Evolutionary conservation across 1,140 invertebrate genomes (phyloP).

Genomic region (Cotesia vestalis): DNA sequence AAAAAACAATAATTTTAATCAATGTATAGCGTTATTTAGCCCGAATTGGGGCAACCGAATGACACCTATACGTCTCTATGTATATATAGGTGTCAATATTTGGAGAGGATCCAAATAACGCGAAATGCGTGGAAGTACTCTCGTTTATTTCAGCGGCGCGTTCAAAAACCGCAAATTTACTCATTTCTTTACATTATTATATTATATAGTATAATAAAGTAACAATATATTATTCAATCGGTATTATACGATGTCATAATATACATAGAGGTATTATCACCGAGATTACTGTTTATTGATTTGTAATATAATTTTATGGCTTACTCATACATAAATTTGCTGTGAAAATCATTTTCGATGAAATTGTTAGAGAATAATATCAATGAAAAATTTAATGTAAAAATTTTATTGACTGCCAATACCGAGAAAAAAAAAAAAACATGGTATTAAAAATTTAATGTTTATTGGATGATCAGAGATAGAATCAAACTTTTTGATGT

Average conservation of each 20-base stretch:
- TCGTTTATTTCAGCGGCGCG: constrained; percentile 26
- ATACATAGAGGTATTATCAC: background rate
- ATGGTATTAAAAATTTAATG: too few relatives aligned
- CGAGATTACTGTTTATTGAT: background rate
- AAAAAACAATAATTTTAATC: constrained; percentile 35
- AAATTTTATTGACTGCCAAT: too few relatives aligned
- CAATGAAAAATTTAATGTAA: too few relatives aligned
- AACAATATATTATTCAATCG: background rate
- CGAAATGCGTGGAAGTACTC: constrained; percentile 28
- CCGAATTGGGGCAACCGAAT: constrained; percentile 9
- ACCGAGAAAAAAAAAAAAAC: too few relatives aligned
- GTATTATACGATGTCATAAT: background rate
- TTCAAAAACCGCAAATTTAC: constrained; percentile 32
- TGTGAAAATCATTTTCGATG: background rate
- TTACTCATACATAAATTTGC: constrained; percentile 1
- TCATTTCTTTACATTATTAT: constrained; percentile 20
- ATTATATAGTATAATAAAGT: too few relatives aligned
- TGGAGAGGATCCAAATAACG: constrained; percentile 37
- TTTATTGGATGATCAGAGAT: too few relatives aligned
- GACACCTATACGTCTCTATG: background rate
- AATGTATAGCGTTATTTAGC: constrained; percentile 35
- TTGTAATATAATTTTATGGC: background rate
- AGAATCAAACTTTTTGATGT: too few relatives aligned
- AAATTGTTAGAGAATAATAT: too few relatives aligned
- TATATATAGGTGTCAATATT: constrained; percentile 16